phyloP scores from a whole-genome alignment of 37 sponge, comb jelly and placozoan species.

The Ephydatia muelleri region DNA sequence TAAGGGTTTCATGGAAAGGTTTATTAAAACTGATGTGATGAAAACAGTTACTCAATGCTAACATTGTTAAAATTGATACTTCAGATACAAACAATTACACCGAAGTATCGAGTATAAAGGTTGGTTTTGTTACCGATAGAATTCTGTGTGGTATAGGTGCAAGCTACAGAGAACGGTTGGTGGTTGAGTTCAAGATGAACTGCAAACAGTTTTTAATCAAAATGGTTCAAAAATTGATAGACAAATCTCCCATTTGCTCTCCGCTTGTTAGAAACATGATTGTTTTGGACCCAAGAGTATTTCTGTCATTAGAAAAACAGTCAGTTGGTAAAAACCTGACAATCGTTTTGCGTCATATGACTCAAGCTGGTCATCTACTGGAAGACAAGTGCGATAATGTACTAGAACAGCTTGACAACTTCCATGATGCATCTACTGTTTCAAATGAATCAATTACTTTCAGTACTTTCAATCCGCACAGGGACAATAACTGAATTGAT shows the following conservation, averaged over 20 bases:
- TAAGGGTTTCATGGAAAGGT: slow-evolving; percentile 1
- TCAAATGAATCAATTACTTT: slow-evolving; percentile 1
- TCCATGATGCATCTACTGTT: background rate
- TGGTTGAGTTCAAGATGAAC: background rate
- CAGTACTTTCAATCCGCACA: slow-evolving; percentile 1
- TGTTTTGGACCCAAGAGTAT: background rate
- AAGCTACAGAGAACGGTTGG: background rate
- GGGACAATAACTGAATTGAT: background rate
- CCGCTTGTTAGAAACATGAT: slow-evolving; percentile 1
- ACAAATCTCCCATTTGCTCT: background rate
- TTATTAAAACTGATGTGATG: background rate
- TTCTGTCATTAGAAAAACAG: background rate
- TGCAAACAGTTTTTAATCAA: background rate
- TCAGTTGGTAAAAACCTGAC: background rate
- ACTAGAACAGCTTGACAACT: background rate
- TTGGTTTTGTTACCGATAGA: slow-evolving; percentile 1
- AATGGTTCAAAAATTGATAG: background rate
- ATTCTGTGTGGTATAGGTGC: background rate
- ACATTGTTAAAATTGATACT: slow-evolving; percentile 1
- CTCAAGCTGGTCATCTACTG: background rate
- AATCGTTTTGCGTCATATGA: background rate
- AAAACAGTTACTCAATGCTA: background rate
- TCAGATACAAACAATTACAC: background rate
- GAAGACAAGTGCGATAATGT: background rate
- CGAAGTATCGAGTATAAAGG: background rate